phyloP scores from a whole-genome alignment of 2,797 vertebrate species.

The Sebastes trivittatus region DNA sequence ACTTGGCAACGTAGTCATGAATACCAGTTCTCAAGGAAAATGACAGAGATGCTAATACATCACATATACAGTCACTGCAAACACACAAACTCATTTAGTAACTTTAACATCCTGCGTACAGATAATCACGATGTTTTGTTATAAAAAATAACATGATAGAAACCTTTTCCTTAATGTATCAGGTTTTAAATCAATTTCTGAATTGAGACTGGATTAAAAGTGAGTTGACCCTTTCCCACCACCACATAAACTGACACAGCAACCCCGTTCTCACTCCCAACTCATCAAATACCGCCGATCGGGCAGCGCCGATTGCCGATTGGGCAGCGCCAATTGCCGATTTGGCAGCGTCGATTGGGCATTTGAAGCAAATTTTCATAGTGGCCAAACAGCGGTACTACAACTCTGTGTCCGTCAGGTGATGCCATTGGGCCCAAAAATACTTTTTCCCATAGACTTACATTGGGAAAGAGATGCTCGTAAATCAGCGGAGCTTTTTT shows the following conservation, averaged over 20 bases:
- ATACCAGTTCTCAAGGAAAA: slow-evolving; percentile 7
- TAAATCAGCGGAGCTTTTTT: too few relatives aligned
- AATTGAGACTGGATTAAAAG: background rate
- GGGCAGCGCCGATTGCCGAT: too few relatives aligned
- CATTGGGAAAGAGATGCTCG: too few relatives aligned
- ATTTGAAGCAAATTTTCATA: too few relatives aligned
- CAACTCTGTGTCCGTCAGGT: rapidly evolving
- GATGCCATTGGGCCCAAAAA: too few relatives aligned
- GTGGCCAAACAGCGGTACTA: too few relatives aligned
- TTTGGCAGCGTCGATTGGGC: too few relatives aligned
- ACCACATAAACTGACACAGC: background rate
- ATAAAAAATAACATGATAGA: background rate
- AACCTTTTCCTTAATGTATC: background rate
- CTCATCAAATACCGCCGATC: too few relatives aligned
- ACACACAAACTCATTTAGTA: background rate
- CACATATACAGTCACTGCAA: background rate
- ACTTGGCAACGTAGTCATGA: background rate
- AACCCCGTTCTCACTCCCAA: too few relatives aligned
- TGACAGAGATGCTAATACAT: slow-evolving; percentile 6
- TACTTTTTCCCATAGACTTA: too few relatives aligned
- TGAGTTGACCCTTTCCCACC: background rate
- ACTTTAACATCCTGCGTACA: background rate
- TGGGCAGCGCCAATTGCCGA: too few relatives aligned
- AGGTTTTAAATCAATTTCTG: background rate
- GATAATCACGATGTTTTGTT: background rate